Conservation (phyloP, 2,797 vertebrate species). For the Hoplostethus atlanticus region DNA sequence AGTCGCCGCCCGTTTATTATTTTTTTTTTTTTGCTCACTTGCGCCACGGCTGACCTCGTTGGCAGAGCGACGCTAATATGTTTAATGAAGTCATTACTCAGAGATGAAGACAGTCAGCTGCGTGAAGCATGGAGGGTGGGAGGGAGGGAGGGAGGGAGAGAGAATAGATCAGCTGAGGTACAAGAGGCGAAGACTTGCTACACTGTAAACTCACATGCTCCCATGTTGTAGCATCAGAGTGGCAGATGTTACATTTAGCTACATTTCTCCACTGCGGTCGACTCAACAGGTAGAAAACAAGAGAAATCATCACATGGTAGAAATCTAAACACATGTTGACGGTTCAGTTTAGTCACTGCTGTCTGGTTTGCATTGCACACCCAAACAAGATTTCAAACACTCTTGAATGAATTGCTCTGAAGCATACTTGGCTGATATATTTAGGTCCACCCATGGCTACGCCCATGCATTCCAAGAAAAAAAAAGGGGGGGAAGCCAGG, state of each 20-base stretch:
- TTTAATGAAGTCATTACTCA: conserved; percentile 83
- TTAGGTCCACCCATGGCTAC: conserved; percentile 40
- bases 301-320: conserved; percentile 19
- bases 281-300: conserved; percentile 18
- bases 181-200: background rate
- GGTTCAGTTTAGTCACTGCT: conserved; percentile 23
- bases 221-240: conserved; percentile 59
- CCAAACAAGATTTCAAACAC: conserved; percentile 20
- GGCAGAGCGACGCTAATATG: conserved; percentile 76
- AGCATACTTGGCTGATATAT: conserved; percentile 44
- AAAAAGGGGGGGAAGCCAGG: conserved; percentile 8
- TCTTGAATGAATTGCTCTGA: conserved; percentile 43
- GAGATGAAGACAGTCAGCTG: conserved; percentile 81
- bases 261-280: conserved; percentile 35
- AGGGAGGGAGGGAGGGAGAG: background rate
- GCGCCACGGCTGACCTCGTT: conserved; percentile 62
- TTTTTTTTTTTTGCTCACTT: conserved; percentile 23
- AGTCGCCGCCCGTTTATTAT: conserved; percentile 58
- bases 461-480: conserved; percentile 46
- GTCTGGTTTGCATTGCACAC: conserved; percentile 52
- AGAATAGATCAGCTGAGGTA: conserved; percentile 31
- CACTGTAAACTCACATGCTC: conserved; percentile 35
- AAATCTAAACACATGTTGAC: conserved; percentile 12
- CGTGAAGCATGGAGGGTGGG: conserved; percentile 55
- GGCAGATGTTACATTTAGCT: conserved; percentile 35